Conservation (phyloP, 2,113 vertebrate species). For the Gallinago undulata region DNA sequence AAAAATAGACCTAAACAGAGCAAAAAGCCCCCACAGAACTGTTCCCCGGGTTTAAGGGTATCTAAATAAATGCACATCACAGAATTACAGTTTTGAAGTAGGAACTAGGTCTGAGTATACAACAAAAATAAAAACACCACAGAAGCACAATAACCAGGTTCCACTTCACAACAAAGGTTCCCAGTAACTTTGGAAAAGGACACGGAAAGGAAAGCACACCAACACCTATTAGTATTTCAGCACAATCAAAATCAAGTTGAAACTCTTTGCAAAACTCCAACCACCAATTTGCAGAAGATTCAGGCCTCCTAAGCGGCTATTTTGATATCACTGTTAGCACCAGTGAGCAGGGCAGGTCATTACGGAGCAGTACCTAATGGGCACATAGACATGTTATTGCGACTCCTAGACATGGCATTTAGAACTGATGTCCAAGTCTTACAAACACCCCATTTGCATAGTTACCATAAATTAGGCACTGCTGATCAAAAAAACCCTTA, state of each 20-base stretch:
- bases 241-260: neutral
- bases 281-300: neutral
- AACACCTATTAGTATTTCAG: neutral
- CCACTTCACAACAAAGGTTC: neutral
- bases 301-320: neutral
- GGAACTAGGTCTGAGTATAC: neutral
- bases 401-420: neutral
- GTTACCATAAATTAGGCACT: neutral
- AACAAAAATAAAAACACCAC: neutral
- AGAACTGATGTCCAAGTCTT: neutral
- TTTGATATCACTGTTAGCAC: neutral
- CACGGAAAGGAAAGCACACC: neutral
- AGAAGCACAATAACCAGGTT: neutral
- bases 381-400: rapidly evolving
- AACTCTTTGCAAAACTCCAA: neutral
- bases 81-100: neutral
- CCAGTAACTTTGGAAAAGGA: neutral
- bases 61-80: neutral
- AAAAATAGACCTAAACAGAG: neutral
- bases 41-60: neutral
- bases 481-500: neutral
- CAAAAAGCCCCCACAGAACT: neutral
- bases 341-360: neutral
- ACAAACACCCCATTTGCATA: neutral
- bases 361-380: neutral